Percentiles rank a stretch among this genome's conserved stretches.
Evolutionary conservation across 2,888 invertebrate genomes (phyloP).

Genomic region (Cyrtodaria siliqua): DNA sequence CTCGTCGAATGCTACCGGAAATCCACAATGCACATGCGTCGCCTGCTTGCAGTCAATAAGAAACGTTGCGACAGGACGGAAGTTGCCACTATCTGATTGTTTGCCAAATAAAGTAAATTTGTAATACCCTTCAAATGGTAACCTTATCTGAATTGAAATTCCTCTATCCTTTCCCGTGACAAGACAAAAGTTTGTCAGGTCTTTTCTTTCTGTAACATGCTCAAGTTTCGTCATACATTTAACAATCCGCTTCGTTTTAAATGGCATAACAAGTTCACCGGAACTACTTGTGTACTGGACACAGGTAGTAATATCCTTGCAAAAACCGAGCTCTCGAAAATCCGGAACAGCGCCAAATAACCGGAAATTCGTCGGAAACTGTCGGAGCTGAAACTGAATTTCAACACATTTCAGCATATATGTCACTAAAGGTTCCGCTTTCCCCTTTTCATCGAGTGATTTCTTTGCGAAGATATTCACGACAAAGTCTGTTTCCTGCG

Average conservation of each 20-base stretch:
- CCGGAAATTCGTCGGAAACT: constrained; percentile 60
- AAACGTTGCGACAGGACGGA: constrained; percentile 60
- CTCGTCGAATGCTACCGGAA: constrained; percentile 62
- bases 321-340: constrained; percentile 60
- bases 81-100: constrained; percentile 49
- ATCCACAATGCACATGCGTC: constrained; percentile 59
- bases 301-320: constrained; percentile 51
- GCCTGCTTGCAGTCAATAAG: constrained; percentile 54
- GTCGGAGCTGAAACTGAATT: constrained; percentile 21
- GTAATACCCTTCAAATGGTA: constrained; percentile 65
- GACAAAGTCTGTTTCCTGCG: constrained; percentile 56
- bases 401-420: constrained; percentile 63
- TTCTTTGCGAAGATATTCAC: constrained; percentile 61
- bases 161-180: constrained; percentile 53
- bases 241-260: constrained; percentile 56
- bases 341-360: constrained; percentile 61
- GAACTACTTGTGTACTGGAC: constrained; percentile 41
- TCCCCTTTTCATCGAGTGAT: constrained; percentile 49
- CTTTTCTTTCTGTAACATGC: constrained; percentile 52
- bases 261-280: constrained; percentile 59
- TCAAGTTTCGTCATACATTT: constrained; percentile 61
- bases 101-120: constrained; percentile 62
- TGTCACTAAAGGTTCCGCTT: constrained; percentile 54
- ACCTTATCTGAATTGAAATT: constrained; percentile 59
- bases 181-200: constrained; percentile 53